A percentile compares a stretch with the other conserved stretches of the same genome.
These are phyloP conservation scores for Helogale parvula DNA, from an alignment of 2,113 vertebrate genomes.

Conservation along the genomic window DNA sequence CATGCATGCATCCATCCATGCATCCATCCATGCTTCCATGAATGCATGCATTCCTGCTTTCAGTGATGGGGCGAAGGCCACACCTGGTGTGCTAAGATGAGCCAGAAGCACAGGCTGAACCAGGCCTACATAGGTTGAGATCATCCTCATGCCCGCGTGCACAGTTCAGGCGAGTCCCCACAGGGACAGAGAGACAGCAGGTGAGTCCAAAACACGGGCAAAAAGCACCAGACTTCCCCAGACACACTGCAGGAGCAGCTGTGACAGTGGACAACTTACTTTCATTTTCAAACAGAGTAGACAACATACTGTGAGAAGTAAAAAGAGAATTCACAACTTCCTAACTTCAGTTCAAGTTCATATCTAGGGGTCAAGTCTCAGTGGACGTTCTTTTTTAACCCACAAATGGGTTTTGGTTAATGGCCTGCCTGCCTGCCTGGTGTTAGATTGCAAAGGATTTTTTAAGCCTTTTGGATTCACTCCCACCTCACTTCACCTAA, in stretches of 20 bases:
- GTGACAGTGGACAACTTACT: not conserved
- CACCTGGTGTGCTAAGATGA: too few species aligned
- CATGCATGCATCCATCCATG: not conserved
- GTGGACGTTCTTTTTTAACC: not conserved
- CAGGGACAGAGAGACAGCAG: not conserved
- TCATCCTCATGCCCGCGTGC: constrained; percentile 47
- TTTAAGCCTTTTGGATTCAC: not conserved
- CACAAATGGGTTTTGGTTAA: not conserved
- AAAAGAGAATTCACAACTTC: not conserved
- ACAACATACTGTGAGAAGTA: not conserved
- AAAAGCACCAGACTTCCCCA: not conserved
- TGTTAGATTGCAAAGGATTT: not conserved
- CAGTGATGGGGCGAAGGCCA: not conserved
- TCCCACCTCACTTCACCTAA: not conserved
- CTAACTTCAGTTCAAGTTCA: not conserved
- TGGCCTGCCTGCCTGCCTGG: not conserved
- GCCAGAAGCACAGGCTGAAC: not conserved
- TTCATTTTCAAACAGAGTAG: not conserved
- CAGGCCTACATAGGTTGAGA: constrained; percentile 59
- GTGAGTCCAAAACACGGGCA: constrained; percentile 42
- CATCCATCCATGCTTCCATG: not conserved
- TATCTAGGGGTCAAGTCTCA: not conserved
- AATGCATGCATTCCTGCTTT: not conserved
- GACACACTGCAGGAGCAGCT: not conserved
- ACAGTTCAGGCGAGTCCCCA: not conserved